Evolutionary conservation across 1,140 invertebrate species (phyloP).

Genomic region (Cotesia typhae): DNA sequence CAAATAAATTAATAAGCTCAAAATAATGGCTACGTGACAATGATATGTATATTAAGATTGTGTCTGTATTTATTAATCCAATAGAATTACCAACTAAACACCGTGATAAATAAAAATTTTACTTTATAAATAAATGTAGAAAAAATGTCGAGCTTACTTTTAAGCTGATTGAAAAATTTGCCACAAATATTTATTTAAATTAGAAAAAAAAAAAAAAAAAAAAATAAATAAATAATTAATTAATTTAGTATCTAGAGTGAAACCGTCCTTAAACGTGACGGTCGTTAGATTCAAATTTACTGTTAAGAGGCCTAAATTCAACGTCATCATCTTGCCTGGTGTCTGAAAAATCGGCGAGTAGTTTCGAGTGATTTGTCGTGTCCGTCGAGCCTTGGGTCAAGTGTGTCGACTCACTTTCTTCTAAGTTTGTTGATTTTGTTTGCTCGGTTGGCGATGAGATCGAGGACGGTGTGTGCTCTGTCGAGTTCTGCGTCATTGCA

Average conservation of each 20-base stretch:
- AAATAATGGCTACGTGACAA: constrained; percentile 5
- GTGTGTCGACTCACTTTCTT: constrained; percentile 55
- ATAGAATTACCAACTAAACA: too few species aligned
- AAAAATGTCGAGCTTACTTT: background rate
- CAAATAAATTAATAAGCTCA: constrained; percentile 40
- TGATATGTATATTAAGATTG: constrained; percentile 19
- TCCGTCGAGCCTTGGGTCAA: constrained; percentile 49
- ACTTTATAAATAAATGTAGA: constrained; percentile 6
- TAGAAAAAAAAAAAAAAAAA: too few species aligned
- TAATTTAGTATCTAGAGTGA: constrained; percentile 8
- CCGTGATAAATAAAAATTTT: background rate
- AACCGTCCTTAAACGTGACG: constrained; percentile 54
- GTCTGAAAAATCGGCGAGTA: constrained; percentile 48
- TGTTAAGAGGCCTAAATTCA: constrained; percentile 46
- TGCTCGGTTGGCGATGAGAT: constrained; percentile 60
- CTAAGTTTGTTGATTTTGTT: constrained; percentile 57
- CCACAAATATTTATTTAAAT: constrained; percentile 44
- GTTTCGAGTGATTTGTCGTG: constrained; percentile 43
- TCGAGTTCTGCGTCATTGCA: constrained; percentile 46
- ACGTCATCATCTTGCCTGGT: constrained; percentile 54
- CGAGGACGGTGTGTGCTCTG: constrained; percentile 55
- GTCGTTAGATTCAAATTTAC: constrained; percentile 48
- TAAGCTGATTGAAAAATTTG: constrained; percentile 41
- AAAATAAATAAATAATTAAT: too few species aligned
- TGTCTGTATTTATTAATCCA: too few species aligned